Conservation (phyloP, 1,140 invertebrate genomes). For the Drosophila bipectinata region DNA sequence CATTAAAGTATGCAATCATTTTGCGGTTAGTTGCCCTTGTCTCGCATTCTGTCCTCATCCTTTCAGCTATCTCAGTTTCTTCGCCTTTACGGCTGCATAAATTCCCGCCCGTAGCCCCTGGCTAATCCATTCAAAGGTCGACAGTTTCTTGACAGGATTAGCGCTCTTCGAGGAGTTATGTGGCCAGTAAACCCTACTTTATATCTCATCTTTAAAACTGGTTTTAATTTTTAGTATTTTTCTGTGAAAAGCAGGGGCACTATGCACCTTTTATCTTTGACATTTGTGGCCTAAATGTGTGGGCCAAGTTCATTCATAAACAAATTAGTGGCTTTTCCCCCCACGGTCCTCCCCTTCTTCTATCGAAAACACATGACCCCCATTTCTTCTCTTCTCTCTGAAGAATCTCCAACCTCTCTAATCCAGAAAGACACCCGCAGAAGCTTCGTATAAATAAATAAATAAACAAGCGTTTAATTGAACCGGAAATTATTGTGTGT, state of each 20-base stretch:
- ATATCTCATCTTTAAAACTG: too few species aligned
- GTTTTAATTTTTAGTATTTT: background rate
- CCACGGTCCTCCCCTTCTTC: background rate
- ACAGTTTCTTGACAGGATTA: constrained; percentile 37
- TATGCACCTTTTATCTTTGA: constrained; percentile 31
- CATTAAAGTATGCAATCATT: constrained; percentile 82
- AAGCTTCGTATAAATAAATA: constrained; percentile 55
- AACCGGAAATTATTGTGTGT: constrained; percentile 81
- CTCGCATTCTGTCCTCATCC: background rate
- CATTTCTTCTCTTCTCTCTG: background rate
- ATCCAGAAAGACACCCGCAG: background rate
- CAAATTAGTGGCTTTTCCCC: constrained; percentile 60
- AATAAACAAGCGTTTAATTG: constrained; percentile 82
- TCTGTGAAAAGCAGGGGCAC: background rate
- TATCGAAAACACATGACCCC: constrained; percentile 40
- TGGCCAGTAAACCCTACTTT: background rate
- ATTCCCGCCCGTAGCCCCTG: constrained; percentile 27
- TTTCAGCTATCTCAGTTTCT: background rate
- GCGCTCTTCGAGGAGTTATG: constrained; percentile 18
- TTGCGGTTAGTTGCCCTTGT: constrained; percentile 58
- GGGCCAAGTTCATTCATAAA: constrained; percentile 63
- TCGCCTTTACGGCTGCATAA: constrained; percentile 39
- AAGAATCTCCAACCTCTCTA: background rate
- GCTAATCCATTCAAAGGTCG: constrained; percentile 27
- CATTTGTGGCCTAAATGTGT: constrained; percentile 21